phyloP scores from a whole-genome alignment of 1,140 invertebrate genomes.

The Phthorimaea operculella region DNA sequence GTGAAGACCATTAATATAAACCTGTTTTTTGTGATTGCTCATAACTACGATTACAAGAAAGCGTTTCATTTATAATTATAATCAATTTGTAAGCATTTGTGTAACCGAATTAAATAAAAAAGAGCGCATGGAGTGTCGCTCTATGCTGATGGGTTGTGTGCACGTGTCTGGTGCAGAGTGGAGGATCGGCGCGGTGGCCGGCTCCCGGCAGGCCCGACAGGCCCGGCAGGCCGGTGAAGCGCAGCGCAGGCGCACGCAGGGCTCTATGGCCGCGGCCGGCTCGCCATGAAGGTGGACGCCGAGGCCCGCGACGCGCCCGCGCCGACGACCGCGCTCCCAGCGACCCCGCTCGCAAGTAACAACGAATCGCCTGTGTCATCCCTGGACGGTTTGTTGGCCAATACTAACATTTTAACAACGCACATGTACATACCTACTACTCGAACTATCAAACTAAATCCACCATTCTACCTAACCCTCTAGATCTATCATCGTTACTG shows the following conservation, averaged over 20 bases:
- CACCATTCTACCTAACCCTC: not conserved
- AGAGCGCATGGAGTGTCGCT: not conserved
- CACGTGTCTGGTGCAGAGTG: conserved; percentile 45
- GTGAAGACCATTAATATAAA: not conserved
- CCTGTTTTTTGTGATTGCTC: too few species aligned
- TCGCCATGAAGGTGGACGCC: conserved; percentile 53
- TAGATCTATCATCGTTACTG: not conserved
- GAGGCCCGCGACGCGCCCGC: conserved; percentile 39
- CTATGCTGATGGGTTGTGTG: conserved; percentile 28
- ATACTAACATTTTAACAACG: conserved; percentile 29
- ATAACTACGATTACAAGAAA: too few species aligned
- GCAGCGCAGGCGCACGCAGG: conserved; percentile 2
- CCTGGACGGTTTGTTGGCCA: conserved; percentile 52
- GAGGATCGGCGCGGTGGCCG: conserved; percentile 15
- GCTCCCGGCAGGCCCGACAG: conserved; percentile 14
- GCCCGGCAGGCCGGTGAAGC: conserved; percentile 14
- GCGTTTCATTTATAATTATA: too few species aligned
- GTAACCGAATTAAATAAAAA: too few species aligned
- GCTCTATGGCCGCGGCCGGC: conserved; percentile 36
- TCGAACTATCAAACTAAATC: not conserved
- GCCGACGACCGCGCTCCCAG: conserved; percentile 22
- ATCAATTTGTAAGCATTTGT: too few species aligned
- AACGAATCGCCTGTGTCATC: conserved; percentile 52
- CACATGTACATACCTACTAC: conserved; percentile 20
- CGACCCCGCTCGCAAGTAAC: conserved; percentile 44